Percentiles rank a stretch among this genome's conserved stretches.
phyloP scores from a whole-genome alignment of 1,140 invertebrate species.

The Hylyphantes graminicola region DNA sequence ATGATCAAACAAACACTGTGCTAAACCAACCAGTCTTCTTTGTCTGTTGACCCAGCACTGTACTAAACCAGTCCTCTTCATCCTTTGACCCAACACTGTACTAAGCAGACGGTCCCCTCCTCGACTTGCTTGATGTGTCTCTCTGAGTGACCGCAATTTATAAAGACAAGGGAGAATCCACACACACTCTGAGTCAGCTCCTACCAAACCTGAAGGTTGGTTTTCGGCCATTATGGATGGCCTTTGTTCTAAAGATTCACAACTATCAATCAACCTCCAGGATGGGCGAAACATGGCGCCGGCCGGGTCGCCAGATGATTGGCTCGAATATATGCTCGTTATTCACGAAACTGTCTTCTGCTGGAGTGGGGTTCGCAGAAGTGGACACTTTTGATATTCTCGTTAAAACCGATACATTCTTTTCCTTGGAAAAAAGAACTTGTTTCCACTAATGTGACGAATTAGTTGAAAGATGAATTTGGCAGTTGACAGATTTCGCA shows the following conservation, averaged over 20 bases:
- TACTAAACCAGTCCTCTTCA: too few relatives aligned
- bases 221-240: conserved; percentile 53
- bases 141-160: conserved; percentile 58
- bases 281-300: conserved; percentile 58
- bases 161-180: conserved; percentile 48
- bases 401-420: too few relatives aligned
- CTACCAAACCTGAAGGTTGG: conserved; percentile 46
- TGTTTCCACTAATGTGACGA: too few relatives aligned
- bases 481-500: too few relatives aligned
- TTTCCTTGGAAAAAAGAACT: too few relatives aligned
- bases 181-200: conserved; percentile 55
- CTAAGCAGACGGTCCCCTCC: conserved; percentile 14
- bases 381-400: too few relatives aligned
- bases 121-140: conserved; percentile 58
- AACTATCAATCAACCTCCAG: conserved; percentile 56
- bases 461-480: too few relatives aligned
- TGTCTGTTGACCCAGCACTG: background rate
- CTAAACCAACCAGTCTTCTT: too few relatives aligned
- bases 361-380: too few relatives aligned
- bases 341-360: too few relatives aligned
- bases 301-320: conserved; percentile 8
- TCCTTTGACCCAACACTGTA: background rate
- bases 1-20: too few relatives aligned
- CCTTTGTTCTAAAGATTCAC: conserved; percentile 61
- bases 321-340: background rate